A percentile compares a stretch with the other conserved stretches of the same genome.
Conservation (phyloP, 2,888 invertebrate genomes). For the Megaustenia siamemsis region DNA sequence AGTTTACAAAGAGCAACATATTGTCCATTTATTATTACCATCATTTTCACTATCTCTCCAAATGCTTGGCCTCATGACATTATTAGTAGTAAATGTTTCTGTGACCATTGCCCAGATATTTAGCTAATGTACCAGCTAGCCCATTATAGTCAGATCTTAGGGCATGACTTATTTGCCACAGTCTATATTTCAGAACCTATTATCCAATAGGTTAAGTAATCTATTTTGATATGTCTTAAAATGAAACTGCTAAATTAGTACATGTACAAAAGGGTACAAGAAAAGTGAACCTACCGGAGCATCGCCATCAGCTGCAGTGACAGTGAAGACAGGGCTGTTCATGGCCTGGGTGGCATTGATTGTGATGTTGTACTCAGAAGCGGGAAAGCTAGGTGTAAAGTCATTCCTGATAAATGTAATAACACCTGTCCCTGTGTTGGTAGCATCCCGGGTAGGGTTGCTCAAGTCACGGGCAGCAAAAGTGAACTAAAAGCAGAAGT, state of each 20-base stretch:
- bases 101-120: too few species aligned
- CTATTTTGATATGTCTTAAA: too few species aligned
- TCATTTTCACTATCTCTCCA: too few species aligned
- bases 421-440: conserved; percentile 61
- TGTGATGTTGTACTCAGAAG: conserved; percentile 49
- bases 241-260: neutral
- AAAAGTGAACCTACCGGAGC: conserved; percentile 29
- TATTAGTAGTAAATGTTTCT: too few species aligned
- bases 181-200: too few species aligned
- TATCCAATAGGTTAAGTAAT: too few species aligned
- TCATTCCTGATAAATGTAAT: conserved; percentile 70
- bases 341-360: conserved; percentile 28
- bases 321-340: conserved; percentile 14
- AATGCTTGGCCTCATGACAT: too few species aligned
- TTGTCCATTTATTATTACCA: too few species aligned
- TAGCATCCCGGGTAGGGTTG: conserved; percentile 54
- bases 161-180: too few species aligned
- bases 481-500: conserved; percentile 54
- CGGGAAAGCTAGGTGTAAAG: conserved; percentile 62
- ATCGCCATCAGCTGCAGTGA: conserved; percentile 49
- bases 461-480: conserved; percentile 60
- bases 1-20: too few species aligned
- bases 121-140: too few species aligned
- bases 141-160: too few species aligned
- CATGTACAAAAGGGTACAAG: neutral